phyloP scores from a whole-genome alignment of 2,797 vertebrate genomes.

The Champsocephalus gunnari region DNA sequence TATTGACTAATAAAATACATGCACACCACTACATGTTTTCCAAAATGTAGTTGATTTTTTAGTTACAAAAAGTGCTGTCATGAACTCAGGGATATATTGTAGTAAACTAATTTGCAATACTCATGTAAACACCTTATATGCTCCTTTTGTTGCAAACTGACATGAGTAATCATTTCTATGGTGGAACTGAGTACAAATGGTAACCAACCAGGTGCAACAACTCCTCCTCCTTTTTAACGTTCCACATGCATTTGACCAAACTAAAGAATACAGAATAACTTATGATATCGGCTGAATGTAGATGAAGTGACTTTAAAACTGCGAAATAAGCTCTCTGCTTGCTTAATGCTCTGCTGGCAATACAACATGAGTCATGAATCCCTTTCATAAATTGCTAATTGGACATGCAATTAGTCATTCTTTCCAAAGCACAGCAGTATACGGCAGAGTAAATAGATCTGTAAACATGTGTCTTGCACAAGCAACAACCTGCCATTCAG shows the following conservation, averaged over 20 bases:
- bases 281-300: neutral
- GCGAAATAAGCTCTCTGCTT: neutral
- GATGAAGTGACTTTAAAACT: neutral
- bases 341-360: neutral
- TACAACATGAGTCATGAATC: neutral
- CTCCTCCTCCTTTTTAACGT: neutral
- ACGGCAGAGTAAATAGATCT: constrained; percentile 13
- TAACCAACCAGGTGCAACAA: neutral
- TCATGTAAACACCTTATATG: neutral
- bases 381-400: constrained; percentile 1
- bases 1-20: too few relatives aligned
- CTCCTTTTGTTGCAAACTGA: neutral
- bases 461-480: constrained; percentile 25
- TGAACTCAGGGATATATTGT: neutral
- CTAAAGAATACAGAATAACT: neutral
- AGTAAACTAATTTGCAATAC: neutral
- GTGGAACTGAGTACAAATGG: neutral
- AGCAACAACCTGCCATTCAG: constrained; percentile 24
- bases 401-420: constrained; percentile 5
- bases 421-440: neutral
- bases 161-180: neutral
- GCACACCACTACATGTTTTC: too few relatives aligned
- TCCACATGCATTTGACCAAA: neutral
- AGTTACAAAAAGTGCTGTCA: too few relatives aligned
- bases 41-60: too few relatives aligned